Percentiles rank a stretch among this genome's conserved stretches.
phyloP scores from a whole-genome alignment of 2,888 invertebrate genomes.

The Volucella inflata region DNA sequence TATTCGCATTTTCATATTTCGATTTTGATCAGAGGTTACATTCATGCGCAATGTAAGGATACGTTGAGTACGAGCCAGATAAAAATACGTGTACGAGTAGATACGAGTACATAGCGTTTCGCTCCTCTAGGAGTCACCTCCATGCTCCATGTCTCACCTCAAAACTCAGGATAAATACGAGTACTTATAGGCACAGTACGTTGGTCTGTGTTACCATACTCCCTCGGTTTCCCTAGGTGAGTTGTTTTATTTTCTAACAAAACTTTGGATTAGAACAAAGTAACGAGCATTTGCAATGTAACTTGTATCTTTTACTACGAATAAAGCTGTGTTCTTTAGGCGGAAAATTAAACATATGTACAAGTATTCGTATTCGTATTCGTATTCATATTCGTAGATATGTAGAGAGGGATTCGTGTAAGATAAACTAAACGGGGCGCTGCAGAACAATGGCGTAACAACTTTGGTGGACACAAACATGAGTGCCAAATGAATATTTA shows the following conservation, averaged over 20 bases:
- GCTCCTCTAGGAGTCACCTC: neutral
- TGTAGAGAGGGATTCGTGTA: constrained; percentile 17
- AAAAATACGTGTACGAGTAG: too few relatives aligned
- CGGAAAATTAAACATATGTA: constrained; percentile 24
- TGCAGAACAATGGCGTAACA: constrained; percentile 51
- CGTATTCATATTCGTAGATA: neutral
- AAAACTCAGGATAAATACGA: constrained; percentile 20
- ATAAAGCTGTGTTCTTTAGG: neutral
- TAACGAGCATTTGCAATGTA: neutral
- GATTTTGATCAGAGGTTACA: constrained; percentile 61
- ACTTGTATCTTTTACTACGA: neutral
- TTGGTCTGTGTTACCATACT: neutral
- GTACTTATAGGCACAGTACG: neutral
- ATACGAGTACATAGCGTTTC: neutral
- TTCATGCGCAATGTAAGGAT: constrained; percentile 54
- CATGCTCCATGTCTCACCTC: neutral
- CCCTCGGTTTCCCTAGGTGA: constrained; percentile 13
- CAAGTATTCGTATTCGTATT: too few relatives aligned
- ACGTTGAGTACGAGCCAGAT: neutral
- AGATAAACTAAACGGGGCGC: constrained; percentile 41
- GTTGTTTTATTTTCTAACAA: constrained; percentile 21
- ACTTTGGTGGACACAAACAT: constrained; percentile 55
- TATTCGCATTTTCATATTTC: constrained; percentile 46
- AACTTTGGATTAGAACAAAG: neutral
- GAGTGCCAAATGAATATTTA: constrained; percentile 66